phyloP scores from a whole-genome alignment of 2,113 vertebrate genomes.

The Peromyscus maniculatus region DNA sequence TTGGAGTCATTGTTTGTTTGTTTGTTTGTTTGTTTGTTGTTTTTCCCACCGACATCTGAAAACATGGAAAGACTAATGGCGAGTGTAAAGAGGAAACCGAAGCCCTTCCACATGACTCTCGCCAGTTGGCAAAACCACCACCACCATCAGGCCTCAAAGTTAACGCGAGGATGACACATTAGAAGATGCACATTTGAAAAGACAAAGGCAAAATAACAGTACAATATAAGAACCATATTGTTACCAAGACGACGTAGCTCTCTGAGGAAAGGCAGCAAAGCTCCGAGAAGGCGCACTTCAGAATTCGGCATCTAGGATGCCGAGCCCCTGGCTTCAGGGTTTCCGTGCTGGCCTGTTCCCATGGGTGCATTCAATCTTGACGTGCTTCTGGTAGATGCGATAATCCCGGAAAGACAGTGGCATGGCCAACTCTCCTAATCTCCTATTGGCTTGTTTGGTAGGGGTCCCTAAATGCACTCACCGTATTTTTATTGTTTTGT shows the following conservation, averaged over 20 bases:
- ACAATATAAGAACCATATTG: not conserved
- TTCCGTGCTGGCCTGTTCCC: not conserved
- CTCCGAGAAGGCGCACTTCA: not conserved
- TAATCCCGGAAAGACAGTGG: not conserved
- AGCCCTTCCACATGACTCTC: not conserved
- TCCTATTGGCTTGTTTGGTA: not conserved
- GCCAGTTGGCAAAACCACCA: not conserved
- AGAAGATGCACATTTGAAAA: conserved; percentile 35
- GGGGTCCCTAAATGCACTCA: not conserved
- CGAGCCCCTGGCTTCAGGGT: not conserved
- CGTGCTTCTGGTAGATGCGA: not conserved
- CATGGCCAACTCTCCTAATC: not conserved
- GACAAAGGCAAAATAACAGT: not conserved
- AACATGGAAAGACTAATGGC: not conserved
- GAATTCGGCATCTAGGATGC: not conserved
- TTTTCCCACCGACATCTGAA: not conserved
- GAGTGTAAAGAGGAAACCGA: not conserved
- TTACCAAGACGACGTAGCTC: not conserved
- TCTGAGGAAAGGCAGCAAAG: not conserved
- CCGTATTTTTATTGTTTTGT: not conserved
- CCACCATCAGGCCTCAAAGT: no score
- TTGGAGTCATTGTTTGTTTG: not conserved
- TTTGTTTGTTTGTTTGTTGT: not conserved
- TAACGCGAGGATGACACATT: not conserved
- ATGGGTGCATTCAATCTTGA: not conserved